Conservation (phyloP, 35 echinoderm and acorn worm species). For the Patiria miniata region DNA sequence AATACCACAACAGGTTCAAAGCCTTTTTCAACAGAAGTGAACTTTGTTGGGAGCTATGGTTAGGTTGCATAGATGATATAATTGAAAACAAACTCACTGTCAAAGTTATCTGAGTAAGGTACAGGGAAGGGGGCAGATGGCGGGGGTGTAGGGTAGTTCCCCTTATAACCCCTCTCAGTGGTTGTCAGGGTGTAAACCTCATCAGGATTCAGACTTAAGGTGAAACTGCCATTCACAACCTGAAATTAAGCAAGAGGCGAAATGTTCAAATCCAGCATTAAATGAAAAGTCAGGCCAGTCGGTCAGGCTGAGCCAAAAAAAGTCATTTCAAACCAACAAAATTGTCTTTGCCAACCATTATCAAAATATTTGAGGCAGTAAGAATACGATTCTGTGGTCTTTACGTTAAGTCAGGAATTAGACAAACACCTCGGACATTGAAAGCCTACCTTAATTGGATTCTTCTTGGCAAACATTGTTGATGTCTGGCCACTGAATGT, state of each 20-base stretch:
- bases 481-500: constrained; percentile 52
- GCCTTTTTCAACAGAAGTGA: too few species aligned
- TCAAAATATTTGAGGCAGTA: too few species aligned
- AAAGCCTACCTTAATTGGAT: constrained; percentile 66
- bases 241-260: neutral
- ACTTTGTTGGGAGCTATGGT: too few species aligned
- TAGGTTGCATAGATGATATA: too few species aligned
- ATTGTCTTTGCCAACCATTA: too few species aligned
- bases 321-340: too few species aligned
- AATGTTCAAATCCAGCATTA: too few species aligned
- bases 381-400: too few species aligned
- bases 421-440: too few species aligned
- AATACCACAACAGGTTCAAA: too few species aligned
- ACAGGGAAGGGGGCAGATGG: constrained; percentile 73
- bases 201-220: constrained; percentile 70
- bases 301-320: too few species aligned
- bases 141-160: constrained; percentile 57
- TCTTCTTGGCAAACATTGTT: constrained; percentile 62
- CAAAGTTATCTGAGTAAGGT: constrained; percentile 82
- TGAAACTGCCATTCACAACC: constrained; percentile 84
- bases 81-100: constrained; percentile 58
- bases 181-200: constrained; percentile 95
- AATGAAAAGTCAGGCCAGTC: too few species aligned
- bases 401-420: neutral
- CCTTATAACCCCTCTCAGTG: constrained; percentile 60